A percentile compares a stretch with the other conserved stretches of the same genome.
phyloP scores from a whole-genome alignment of 2,888 invertebrate species.

The Leucozona laternaria region DNA sequence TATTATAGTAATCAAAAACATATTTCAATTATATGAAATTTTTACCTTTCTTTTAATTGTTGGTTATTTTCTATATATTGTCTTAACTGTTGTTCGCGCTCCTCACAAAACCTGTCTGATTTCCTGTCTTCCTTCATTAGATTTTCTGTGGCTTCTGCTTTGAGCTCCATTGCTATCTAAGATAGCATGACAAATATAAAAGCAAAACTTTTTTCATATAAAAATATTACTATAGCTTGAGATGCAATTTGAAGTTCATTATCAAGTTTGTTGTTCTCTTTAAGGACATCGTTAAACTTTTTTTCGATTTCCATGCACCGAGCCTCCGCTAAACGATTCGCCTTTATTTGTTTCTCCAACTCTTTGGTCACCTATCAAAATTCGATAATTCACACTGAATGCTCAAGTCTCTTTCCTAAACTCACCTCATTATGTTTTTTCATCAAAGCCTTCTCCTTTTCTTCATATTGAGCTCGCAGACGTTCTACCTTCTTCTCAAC shows the following conservation, averaged over 20 bases:
- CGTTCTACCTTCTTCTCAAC: constrained; percentile 86
- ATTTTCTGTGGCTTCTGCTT: constrained; percentile 86
- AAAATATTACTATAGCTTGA: constrained; percentile 78
- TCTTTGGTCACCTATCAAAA: constrained; percentile 76
- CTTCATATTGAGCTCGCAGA: constrained; percentile 86
- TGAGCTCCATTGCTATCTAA: constrained; percentile 85
- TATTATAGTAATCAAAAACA: background rate
- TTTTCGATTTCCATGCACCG: constrained; percentile 78
- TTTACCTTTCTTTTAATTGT: constrained; percentile 78
- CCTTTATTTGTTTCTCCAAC: constrained; percentile 76
- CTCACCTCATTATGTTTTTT: constrained; percentile 84
- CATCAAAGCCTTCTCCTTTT: constrained; percentile 85
- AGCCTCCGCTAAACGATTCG: constrained; percentile 81
- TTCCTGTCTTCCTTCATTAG: constrained; percentile 86
- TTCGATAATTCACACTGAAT: background rate
- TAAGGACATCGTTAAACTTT: constrained; percentile 78
- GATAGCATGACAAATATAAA: constrained; percentile 68
- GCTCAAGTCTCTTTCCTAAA: background rate
- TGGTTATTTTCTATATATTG: constrained; percentile 76
- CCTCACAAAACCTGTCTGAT: constrained; percentile 82
- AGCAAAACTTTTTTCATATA: background rate
- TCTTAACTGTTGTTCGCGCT: constrained; percentile 78
- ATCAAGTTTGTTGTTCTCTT: constrained; percentile 79
- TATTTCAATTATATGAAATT: background rate
- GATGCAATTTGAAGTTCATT: constrained; percentile 83